A percentile compares a stretch with the other conserved stretches of the same genome.
These are phyloP conservation scores for Sthenelais limicola DNA, from an alignment of 2,888 invertebrate genomes.

Conservation along the genomic window DNA sequence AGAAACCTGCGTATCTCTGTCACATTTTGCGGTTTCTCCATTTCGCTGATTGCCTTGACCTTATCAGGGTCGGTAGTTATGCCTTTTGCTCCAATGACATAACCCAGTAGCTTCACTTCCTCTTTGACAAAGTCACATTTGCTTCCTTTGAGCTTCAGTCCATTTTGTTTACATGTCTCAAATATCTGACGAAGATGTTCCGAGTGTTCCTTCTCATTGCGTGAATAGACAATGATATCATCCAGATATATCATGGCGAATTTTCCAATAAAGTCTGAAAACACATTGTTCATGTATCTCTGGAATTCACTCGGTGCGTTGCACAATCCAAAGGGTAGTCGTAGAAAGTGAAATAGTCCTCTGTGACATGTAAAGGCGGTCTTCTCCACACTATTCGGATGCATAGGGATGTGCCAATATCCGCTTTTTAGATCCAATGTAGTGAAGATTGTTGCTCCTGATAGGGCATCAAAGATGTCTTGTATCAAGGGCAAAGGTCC, in stretches of 20 bases:
- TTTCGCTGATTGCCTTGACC: conserved; percentile 39
- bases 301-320: conserved; percentile 47
- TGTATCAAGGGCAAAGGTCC: conserved; percentile 45
- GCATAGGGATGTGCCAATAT: conserved; percentile 45
- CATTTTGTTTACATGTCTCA: conserved; percentile 27
- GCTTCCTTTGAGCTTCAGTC: conserved; percentile 42
- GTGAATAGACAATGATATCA: conserved; percentile 44
- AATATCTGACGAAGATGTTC: conserved; percentile 43
- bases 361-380: conserved; percentile 41
- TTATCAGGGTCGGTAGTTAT: conserved; percentile 46
- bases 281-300: conserved; percentile 37
- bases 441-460: conserved; percentile 35
- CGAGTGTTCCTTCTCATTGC: conserved; percentile 36
- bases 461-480: conserved; percentile 47
- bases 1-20: conserved; percentile 26
- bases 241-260: conserved; percentile 43
- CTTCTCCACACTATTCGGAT: conserved; percentile 38
- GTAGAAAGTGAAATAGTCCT: conserved; percentile 43
- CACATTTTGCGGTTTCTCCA: conserved; percentile 21
- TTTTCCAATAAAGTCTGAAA: conserved; percentile 25
- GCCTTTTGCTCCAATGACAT: conserved; percentile 39
- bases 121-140: conserved; percentile 45
- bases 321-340: conserved; percentile 45
- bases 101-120: conserved; percentile 45
- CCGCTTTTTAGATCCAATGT: conserved; percentile 43